Conservation (phyloP, 2,113 vertebrate genomes). For the Epinephelus lanceolatus region DNA sequence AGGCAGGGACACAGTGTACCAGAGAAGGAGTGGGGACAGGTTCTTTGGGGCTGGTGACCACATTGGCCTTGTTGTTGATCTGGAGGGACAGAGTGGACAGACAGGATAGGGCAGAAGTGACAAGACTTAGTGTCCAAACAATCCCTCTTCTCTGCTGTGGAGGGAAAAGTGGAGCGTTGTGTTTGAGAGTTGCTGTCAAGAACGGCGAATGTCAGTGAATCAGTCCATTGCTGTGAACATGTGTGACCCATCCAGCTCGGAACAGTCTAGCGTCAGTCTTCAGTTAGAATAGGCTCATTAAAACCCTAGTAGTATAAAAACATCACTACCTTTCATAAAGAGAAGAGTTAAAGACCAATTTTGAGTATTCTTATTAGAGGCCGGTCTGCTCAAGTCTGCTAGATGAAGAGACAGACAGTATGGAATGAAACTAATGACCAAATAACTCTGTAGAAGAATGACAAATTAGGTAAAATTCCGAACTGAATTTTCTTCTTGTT, state of each 20-base stretch:
- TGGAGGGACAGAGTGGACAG: constrained; percentile 88
- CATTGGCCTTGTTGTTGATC: constrained; percentile 99
- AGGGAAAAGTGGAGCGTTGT: constrained; percentile 33
- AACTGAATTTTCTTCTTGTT: neutral
- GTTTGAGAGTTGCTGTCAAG: neutral
- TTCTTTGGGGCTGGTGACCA: constrained; percentile 98
- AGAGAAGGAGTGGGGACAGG: constrained; percentile 94
- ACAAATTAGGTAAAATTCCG: constrained; percentile 7
- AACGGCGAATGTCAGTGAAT: neutral
- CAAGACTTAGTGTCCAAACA: constrained; percentile 71
- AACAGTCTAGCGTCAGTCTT: neutral
- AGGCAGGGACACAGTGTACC: constrained; percentile 89
- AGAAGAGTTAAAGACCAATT: neutral
- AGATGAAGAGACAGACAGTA: neutral
- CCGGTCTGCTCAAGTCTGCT: neutral
- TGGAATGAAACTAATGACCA: constrained; percentile 24
- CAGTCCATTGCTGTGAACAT: neutral
- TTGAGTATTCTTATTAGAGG: neutral
- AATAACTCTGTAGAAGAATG: constrained; percentile 8
- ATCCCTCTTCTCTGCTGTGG: constrained; percentile 40
- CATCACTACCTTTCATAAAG: neutral
- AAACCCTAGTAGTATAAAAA: neutral
- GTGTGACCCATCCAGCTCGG: neutral
- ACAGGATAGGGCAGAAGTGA: constrained; percentile 71
- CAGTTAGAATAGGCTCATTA: neutral